Percentiles rank a stretch among this genome's conserved stretches.
These are phyloP conservation scores for Druceiella hillmani DNA, from an alignment of 2,888 invertebrate species.

Conservation along the genomic window DNA sequence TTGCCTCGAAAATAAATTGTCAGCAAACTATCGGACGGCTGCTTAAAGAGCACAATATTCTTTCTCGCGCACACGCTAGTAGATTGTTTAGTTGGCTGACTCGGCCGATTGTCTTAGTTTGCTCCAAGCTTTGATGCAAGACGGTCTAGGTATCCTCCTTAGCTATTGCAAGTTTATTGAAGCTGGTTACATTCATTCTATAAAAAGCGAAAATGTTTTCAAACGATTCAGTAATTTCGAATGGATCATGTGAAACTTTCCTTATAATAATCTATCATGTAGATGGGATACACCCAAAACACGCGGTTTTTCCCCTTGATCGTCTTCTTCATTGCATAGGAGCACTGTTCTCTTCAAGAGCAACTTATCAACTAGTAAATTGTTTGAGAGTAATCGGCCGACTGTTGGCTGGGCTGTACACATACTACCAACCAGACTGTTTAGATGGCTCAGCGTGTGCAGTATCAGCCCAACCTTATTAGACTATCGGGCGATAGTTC, in stretches of 20 bases:
- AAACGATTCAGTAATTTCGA: background rate
- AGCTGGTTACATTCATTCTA: background rate
- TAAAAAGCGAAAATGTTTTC: background rate
- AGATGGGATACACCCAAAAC: background rate
- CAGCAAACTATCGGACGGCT: background rate
- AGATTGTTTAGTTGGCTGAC: background rate
- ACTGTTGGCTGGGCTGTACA: no score
- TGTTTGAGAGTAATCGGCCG: no score
- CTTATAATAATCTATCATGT: background rate
- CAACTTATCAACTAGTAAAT: no score
- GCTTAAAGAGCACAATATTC: no score
- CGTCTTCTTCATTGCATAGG: background rate
- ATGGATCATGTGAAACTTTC: conserved; percentile 1
- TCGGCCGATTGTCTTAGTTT: background rate
- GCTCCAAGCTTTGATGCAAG: background rate
- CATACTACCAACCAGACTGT: no score
- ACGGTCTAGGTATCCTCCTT: conserved; percentile 1
- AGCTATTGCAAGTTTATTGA: background rate
- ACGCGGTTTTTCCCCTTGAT: background rate
- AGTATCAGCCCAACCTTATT: no score
- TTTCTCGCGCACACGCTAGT: background rate
- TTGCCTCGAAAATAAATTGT: background rate
- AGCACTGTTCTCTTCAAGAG: no score
- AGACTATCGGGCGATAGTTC: no score
- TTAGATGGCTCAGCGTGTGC: no score